Base-by-base conservation (phyloP, 2,797 vertebrate species). In the Phoxinus dragarum region DNA sequence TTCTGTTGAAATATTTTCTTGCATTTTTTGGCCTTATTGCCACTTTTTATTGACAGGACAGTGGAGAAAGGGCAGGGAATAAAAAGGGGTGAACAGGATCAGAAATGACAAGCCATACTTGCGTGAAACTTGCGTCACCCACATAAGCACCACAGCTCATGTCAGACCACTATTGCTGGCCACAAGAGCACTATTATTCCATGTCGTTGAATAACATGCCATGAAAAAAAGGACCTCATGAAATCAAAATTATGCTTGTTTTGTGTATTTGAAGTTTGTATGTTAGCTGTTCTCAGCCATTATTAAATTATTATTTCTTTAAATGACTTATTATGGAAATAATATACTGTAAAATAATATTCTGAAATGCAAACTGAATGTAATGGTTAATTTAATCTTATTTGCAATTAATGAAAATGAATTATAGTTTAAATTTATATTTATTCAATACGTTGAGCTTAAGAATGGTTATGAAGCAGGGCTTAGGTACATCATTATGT, bases 91-190 rank as follows among this genome's bases (percentile, higher is more conserved):
- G 47, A 52, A 36, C 27, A 74, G 9, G 6, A 75, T 75, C 10
- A 54, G 49, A 76, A 56, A 76, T 56, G 49, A 61, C 54, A 40
- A 40, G 36, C 11, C 73, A 56, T 75, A 38, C 49, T 77, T 77
- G 12, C 36, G 2, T 77, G 21, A 77, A 77, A 61, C 54, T 77
- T 77, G 75, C 75, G 4, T 61, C 75, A 61, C 36, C 75, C 74
- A 59, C 34, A 38, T 56, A 36, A 76, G 52, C 49, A 16, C 11
- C 36, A 40, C 75, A 42, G 12, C 75, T 40, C 75, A 40, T 77
- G 52, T 27, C 52, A 27, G 36, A n/a, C 75, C 36, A 40, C 52
- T 27, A 27, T 12, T 38, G 31, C 36, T 40, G 38, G 36, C 34
- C 54, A 56, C 52, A 59, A 59, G 34, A 40, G 34, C 12, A 8